phyloP scores from a whole-genome alignment of 2,113 vertebrate genomes.

The Thamnophis sirtalis region DNA sequence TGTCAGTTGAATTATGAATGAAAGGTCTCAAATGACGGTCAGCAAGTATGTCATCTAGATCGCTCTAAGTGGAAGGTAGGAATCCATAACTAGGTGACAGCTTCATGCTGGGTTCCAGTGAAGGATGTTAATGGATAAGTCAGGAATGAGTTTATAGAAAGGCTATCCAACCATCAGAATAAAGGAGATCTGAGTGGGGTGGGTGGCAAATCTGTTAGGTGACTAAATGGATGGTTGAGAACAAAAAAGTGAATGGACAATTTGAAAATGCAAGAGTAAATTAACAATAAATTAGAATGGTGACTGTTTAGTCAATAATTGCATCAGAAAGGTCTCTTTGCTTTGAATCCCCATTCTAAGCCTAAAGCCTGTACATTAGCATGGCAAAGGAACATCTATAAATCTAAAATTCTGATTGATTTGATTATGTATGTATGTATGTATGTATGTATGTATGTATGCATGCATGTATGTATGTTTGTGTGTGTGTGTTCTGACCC shows the following conservation, averaged over 20 bases:
- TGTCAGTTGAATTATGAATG: background rate
- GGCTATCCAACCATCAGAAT: background rate
- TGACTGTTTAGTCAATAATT: background rate
- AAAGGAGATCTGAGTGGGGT: background rate
- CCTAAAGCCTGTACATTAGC: background rate
- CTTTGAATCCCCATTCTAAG: background rate
- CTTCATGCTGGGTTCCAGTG: background rate
- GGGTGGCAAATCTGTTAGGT: background rate
- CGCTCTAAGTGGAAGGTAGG: background rate
- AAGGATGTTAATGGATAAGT: background rate
- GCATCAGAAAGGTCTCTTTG: background rate
- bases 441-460: no score
- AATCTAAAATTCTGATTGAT: background rate
- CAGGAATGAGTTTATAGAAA: background rate
- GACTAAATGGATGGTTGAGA: background rate
- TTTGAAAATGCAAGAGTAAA: background rate
- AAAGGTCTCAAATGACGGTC: background rate
- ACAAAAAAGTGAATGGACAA: background rate
- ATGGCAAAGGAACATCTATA: background rate
- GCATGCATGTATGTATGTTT: no score
- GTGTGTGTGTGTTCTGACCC: no score
- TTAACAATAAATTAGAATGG: background rate
- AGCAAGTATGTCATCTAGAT: background rate
- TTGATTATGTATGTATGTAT: no score
- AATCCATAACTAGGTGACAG: background rate